Base-by-base conservation (phyloP, 1,140 invertebrate species). In the Pantala flavescens region DNA sequence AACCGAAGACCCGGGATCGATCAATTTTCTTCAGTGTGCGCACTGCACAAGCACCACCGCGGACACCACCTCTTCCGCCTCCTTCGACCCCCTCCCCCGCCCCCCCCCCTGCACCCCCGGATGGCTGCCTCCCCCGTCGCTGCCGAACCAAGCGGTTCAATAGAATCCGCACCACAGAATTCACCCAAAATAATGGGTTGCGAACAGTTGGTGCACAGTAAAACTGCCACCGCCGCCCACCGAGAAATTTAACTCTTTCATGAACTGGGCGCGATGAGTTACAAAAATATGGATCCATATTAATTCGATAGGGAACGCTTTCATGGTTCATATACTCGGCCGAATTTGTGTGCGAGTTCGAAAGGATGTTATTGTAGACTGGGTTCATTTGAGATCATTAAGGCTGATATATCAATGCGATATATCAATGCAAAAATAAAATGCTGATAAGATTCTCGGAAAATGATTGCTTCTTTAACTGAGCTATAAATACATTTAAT, bases 1-100 rank as follows among this genome's bases (percentile, higher is more conserved):
- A 63, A 63, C 49, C 49, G 49, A 63, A 63, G 49, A 63, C 49
- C 49, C 49, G 49, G 49, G 49, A 63, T 63, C 49, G 49, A 63
- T 63, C 49, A 63, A 63, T 63, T 63, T 63, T 21, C 49, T 63
- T 63, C 49, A 63, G 3, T 63, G 49, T 21, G 49, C 49, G 14
- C 49, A 16, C 16, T 63, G 49, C 49, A 63, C 49, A 16, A 21
- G 49, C 12, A 63, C 49, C 49, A 63, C 49, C 49, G 12, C 16
- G 3, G n/a, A 16, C 14, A 63, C 49, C n/a, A 19, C 49, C n/a
- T 63, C n/a, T 63, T 63, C 49, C 49, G 49, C 16, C 49, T 3
- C 49, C 49, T 16, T 14, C 3, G 49, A 3, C 12, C 28, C 28
- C 9, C 12, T 12, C 3, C 3, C 49, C 14, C 49, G 3, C 49